phyloP scores from a whole-genome alignment of 2,113 vertebrate genomes.

The Taxidea taxus region DNA sequence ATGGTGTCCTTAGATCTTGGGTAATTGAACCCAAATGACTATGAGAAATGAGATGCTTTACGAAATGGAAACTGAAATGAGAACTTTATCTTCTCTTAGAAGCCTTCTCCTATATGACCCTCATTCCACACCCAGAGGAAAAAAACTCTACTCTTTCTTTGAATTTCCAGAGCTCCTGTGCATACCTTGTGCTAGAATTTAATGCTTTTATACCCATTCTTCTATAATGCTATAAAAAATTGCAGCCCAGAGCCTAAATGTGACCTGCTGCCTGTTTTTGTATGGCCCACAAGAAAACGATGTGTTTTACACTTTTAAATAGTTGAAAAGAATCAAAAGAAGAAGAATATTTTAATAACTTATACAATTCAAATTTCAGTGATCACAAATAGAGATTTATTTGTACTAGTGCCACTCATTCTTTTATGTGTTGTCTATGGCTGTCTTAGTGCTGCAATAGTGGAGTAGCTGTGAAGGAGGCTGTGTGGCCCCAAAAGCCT shows the following conservation, averaged over 20 bases:
- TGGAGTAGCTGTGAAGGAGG: neutral
- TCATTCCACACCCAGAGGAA: neutral
- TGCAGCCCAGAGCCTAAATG: neutral
- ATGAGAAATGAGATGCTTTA: neutral
- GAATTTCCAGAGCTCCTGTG: neutral
- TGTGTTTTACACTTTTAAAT: neutral
- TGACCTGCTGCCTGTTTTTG: neutral
- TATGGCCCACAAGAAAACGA: neutral
- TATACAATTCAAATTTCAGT: neutral
- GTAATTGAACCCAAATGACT: neutral
- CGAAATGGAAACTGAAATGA: neutral
- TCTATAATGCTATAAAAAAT: neutral
- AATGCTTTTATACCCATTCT: neutral
- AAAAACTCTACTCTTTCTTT: neutral
- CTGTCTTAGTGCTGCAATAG: neutral
- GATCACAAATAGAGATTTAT: neutral
- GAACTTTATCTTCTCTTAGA: neutral
- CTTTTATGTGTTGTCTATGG: neutral
- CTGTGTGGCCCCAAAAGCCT: neutral
- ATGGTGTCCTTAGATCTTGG: neutral
- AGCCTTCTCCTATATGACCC: neutral
- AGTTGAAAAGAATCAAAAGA: neutral
- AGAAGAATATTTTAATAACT: neutral
- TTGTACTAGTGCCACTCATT: neutral
- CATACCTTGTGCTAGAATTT: neutral